Conservation (phyloP, 2,888 invertebrate genomes). For the Tipula lateralis region DNA sequence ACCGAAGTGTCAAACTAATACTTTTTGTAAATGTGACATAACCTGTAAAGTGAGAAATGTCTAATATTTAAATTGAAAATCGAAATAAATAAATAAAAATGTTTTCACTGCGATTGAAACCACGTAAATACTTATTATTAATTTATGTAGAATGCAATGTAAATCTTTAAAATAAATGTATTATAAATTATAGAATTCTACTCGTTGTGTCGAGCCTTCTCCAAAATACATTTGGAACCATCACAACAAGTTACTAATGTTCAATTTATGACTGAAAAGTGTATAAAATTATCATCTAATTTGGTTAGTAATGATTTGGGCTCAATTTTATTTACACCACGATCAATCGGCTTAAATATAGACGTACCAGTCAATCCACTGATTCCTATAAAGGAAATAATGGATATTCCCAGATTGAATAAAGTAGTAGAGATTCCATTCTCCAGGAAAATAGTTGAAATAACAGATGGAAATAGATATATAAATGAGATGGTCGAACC, state of each 20-base stretch:
- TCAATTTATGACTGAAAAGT: neutral
- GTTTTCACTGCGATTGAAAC: neutral
- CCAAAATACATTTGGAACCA: neutral
- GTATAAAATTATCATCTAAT: neutral
- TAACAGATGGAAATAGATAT: neutral
- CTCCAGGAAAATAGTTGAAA: neutral
- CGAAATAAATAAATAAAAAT: neutral
- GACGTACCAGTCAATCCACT: neutral
- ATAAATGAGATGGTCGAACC: neutral
- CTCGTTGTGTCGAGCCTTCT: neutral
- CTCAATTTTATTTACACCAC: neutral
- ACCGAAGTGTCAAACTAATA: neutral
- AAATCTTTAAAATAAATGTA: neutral
- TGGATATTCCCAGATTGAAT: neutral
- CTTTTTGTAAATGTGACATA: neutral
- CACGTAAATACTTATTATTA: neutral
- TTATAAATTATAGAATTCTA: neutral
- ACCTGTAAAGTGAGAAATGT: neutral
- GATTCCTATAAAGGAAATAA: neutral
- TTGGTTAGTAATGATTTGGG: neutral
- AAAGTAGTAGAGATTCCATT: neutral
- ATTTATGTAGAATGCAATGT: neutral
- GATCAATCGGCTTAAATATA: neutral
- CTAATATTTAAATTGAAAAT: neutral
- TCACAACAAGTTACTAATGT: neutral